Evolutionary conservation across 2,113 vertebrate genomes (phyloP).

Genomic region (Scopus umbretta): DNA sequence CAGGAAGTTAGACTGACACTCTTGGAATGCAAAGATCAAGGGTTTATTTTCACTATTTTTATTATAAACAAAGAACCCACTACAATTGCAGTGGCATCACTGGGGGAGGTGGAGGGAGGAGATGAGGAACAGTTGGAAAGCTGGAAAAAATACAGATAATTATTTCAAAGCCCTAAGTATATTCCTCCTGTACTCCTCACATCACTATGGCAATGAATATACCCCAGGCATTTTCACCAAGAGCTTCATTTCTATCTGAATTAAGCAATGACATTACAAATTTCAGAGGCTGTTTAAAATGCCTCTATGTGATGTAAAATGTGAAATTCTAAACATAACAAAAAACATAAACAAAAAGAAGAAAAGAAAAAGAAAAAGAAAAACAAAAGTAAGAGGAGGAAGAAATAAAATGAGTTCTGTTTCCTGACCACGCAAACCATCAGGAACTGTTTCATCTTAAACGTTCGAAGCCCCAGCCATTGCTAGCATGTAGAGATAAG

Average conservation of each 20-base stretch:
- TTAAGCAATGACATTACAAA: background rate
- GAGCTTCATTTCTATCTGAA: background rate
- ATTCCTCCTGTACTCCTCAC: background rate
- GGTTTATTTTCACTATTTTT: conserved; percentile 47
- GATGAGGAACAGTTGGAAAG: conserved; percentile 6
- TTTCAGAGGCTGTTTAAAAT: background rate
- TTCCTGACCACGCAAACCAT: conserved; percentile 2
- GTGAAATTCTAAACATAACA: background rate
- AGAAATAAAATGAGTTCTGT: conserved; percentile 12
- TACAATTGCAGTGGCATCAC: conserved; percentile 24
- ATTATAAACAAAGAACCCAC: conserved; percentile 19
- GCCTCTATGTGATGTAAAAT: background rate
- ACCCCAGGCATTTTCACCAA: background rate
- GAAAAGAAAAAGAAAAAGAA: no score
- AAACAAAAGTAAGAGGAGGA: background rate
- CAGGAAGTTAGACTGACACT: conserved; percentile 16
- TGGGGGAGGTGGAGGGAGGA: background rate
- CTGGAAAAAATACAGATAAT: background rate
- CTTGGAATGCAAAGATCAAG: conserved; percentile 48
- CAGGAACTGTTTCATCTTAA: conserved; percentile 45
- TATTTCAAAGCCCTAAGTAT: background rate
- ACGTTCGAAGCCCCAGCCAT: background rate
- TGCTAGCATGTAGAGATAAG: conserved; percentile 35
- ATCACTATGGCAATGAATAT: conserved; percentile 1
- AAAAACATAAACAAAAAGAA: no score